Evolutionary conservation across 2,888 invertebrate species (phyloP).

Genomic region (Cataglyphis livida): DNA sequence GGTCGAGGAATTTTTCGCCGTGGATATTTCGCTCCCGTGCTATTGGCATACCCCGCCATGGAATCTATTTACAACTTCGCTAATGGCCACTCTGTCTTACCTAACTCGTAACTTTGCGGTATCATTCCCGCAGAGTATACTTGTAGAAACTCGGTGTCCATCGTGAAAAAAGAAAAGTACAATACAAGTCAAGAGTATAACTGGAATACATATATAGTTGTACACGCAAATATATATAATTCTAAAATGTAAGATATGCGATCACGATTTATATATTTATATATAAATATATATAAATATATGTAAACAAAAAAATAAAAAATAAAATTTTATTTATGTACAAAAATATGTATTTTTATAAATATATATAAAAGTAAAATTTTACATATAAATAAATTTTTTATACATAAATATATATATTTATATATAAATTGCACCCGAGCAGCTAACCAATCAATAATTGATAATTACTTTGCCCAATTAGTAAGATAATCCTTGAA

Average conservation of each 20-base stretch:
- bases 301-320: no score
- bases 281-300: no score
- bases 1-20: slow-evolving; percentile 38
- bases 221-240: background rate
- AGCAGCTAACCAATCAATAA: background rate
- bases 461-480: background rate
- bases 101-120: slow-evolving; percentile 38
- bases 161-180: background rate
- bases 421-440: background rate
- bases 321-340: no score
- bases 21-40: slow-evolving; percentile 47
- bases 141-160: slow-evolving; percentile 1
- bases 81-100: slow-evolving; percentile 53
- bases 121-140: slow-evolving; percentile 16
- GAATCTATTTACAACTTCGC: slow-evolving; percentile 55
- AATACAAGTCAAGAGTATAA: background rate
- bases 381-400: no score
- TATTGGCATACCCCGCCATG: slow-evolving; percentile 39
- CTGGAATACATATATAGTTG: background rate
- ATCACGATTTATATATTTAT: background rate
- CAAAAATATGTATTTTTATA: no score
- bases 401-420: background rate
- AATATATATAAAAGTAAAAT: no score
- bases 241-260: background rate
- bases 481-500: background rate